Base-by-base conservation (phyloP, 1,140 invertebrate species). In the Chironomus striatipennis region DNA sequence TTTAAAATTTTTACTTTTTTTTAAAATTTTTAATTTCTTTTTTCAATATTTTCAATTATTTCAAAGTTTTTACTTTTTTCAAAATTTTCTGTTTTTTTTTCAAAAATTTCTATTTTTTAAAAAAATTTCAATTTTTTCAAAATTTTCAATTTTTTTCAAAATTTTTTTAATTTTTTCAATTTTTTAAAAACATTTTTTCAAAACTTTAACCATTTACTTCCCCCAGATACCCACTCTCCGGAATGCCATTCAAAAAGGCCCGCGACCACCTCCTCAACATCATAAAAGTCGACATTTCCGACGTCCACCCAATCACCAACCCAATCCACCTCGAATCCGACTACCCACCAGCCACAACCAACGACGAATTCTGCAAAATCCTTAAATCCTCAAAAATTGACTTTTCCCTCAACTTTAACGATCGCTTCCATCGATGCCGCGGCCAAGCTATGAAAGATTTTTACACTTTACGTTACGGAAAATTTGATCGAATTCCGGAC, bases 361-460 rank as follows among this genome's bases (percentile, higher is more conserved):
- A 57, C n/a, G 47, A 10, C 9, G 47, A 57, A n/a, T 57, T 57
- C n/a, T 3, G 2, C n/a, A n/a, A 57, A 2, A 8, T 2, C 2
- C n/a, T 57, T 2, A 57, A 57, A 67, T 12, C 12, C 1, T 17
- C n/a, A 7, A 17, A 20, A 8, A 67, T 67, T 5, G 64, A 67
- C 1, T 67, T 12, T 67, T 67, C 64, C 1, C 1, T 67, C 9
- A 8, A 67, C n/a, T 67, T 67, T 67, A n/a, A 67, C 2, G 88
- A 90, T 77, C 80, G 90, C 75, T 79, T 92, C 1, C 86, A 88
- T 74, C 79, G 89, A 75, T 86, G 87, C 73, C 90, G 91, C 83
- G 90, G 90, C 73, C 87, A 92, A 79, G 90, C 89, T 8, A 80
- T 91, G 47, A 84, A 89, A 78, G 90, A 92, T 77, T 86, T 92